These are phyloP conservation scores for Aphaenogaster rudis DNA, from an alignment of 1,140 invertebrate genomes.

Conservation along the genomic window DNA sequence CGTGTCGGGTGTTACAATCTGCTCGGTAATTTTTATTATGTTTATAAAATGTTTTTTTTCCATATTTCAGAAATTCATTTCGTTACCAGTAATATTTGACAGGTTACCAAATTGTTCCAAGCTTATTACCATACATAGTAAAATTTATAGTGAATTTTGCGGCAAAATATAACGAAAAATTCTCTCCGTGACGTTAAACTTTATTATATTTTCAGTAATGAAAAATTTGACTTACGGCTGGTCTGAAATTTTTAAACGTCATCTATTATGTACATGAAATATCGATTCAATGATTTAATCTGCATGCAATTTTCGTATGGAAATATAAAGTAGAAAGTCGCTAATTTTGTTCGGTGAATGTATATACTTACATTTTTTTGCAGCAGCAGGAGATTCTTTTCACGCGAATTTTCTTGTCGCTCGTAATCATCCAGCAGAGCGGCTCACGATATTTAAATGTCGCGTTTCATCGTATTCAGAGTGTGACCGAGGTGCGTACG, in stretches of 20 bases:
- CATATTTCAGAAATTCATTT: no score
- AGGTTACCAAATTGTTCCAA: no score
- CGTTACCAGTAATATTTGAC: no score
- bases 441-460: slow-evolving; percentile 78
- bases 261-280: neutral
- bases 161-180: no score
- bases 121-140: no score
- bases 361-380: slow-evolving; percentile 6
- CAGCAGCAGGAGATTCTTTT: slow-evolving; percentile 9
- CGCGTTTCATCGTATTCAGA: slow-evolving; percentile 81
- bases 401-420: slow-evolving; percentile 46
- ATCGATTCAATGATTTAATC: neutral
- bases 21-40: no score
- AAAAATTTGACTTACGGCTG: neutral
- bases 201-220: neutral
- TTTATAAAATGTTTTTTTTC: no score
- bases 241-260: neutral
- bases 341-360: neutral
- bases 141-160: no score
- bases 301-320: neutral
- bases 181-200: neutral
- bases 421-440: slow-evolving; percentile 50
- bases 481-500: slow-evolving; percentile 78
- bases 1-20: no score
- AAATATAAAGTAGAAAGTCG: slow-evolving; percentile 38